Conservation (phyloP, 2,888 invertebrate genomes). For the Conistra vaccinii region DNA sequence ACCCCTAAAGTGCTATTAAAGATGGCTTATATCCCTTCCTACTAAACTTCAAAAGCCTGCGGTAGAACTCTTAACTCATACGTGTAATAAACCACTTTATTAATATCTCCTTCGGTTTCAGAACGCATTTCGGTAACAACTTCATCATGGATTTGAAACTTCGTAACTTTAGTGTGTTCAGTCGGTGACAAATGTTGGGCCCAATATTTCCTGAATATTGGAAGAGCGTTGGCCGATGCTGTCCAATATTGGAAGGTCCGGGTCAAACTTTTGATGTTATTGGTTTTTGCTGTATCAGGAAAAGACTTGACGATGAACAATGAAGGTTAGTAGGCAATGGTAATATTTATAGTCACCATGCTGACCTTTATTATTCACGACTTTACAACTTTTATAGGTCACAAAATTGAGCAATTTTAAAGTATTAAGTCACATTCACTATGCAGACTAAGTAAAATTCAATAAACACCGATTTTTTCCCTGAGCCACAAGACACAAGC, state of each 20-base stretch:
- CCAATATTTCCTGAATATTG: conserved; percentile 16
- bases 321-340: background rate
- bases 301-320: background rate
- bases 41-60: conserved; percentile 22
- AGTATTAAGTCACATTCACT: background rate
- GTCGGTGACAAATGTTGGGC: conserved; percentile 39
- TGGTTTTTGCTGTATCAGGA: background rate
- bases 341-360: background rate
- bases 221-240: background rate
- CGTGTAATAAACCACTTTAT: conserved; percentile 44
- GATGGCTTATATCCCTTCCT: background rate
- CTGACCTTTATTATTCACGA: background rate
- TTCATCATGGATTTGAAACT: conserved; percentile 56
- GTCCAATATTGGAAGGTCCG: background rate
- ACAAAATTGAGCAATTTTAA: background rate
- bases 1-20: background rate
- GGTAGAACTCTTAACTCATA: conserved; percentile 5
- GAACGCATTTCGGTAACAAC: conserved; percentile 47
- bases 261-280: background rate
- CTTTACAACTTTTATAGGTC: background rate
- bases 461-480: too few relatives aligned
- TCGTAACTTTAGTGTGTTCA: conserved; percentile 28
- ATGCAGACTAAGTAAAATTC: too few relatives aligned
- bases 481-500: too few relatives aligned
- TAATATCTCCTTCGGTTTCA: conserved; percentile 30